Evolutionary conservation across 2,888 invertebrate genomes (phyloP), one percentile per base, ranked within the genome.

Genomic region (Ellobium chinense): DNA sequence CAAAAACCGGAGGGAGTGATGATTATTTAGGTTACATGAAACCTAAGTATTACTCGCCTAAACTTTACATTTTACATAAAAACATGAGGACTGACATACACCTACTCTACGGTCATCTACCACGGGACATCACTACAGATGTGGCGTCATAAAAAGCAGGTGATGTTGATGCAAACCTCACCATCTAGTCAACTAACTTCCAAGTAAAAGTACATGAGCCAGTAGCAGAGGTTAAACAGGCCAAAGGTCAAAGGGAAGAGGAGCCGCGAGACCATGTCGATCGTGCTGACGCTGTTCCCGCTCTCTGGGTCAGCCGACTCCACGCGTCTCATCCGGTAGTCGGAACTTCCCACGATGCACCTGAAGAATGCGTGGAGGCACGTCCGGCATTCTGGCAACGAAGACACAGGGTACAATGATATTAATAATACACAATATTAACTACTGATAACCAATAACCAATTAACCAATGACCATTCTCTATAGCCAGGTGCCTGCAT

Each of bases 211-310:
- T 89, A 92, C 78, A 87, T 84, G 3, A 86, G 69, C 98, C 98
- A 98, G 93, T 98, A 98, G 91, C 96, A 95, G 68, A 97, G 93
- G 92, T 98, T 98, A 85, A 98, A 95, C 0, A 97, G 92, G 0
- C 96, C 95, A 91, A 98, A 98, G 0, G 97, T 96, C n/a, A 96
- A 95, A 1, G 97, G 97, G 90, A 97, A 97, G 36, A 96, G 94
- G 62, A 96, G 94, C 65, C 97, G 93, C 0, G 97, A 96, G 0
- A 96, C 95, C 87, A 95, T 95, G 93, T 97, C 97, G 84, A 97
- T 96, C 93, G 95, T 95, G 83, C 96, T 96, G 1, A 96, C 96
- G 29, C 96, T 96, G 93, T 96, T 96, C 88, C 87, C 87, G 14
- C 77, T 62, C 39, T 85, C 84, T 4, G 83, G 77, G 46, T 87